Evolutionary conservation across 2,888 invertebrate genomes (phyloP).

Genomic region (Ctenicera cuprea): DNA sequence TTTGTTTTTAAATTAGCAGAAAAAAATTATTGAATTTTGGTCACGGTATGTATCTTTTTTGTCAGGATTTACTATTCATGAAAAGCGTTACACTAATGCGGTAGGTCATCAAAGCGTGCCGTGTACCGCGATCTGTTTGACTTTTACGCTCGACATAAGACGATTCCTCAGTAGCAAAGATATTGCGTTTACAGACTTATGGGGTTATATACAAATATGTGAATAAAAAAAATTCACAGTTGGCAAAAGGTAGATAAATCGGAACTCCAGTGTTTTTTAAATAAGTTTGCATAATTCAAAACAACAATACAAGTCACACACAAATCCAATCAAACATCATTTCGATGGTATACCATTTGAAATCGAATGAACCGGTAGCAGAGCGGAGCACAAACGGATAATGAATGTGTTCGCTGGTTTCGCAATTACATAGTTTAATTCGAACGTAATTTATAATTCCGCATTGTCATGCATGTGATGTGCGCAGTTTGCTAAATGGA

Average conservation of each 20-base stretch:
- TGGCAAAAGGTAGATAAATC: not conserved
- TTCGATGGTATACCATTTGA: conserved; percentile 57
- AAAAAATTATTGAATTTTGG: too few species aligned
- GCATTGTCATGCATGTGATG: conserved; percentile 73
- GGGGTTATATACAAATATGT: too few species aligned
- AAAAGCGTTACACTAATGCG: too few species aligned
- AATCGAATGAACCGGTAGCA: conserved; percentile 59
- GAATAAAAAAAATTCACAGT: too few species aligned
- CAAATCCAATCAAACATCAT: conserved; percentile 65
- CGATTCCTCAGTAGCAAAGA: too few species aligned
- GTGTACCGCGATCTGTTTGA: too few species aligned
- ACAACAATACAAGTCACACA: conserved; percentile 66
- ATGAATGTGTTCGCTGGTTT: conserved; percentile 72
- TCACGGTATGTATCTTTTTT: too few species aligned
- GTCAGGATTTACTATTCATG: too few species aligned
- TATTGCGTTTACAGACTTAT: too few species aligned
- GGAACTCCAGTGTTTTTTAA: conserved; percentile 13
- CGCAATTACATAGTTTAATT: conserved; percentile 74
- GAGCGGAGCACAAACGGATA: conserved; percentile 61
- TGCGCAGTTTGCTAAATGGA: conserved; percentile 71
- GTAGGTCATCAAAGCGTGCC: too few species aligned
- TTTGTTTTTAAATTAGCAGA: too few species aligned
- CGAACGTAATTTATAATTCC: conserved; percentile 73
- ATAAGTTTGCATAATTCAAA: conserved; percentile 49
- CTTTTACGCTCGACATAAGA: too few species aligned